phyloP scores from a whole-genome alignment of 2,888 invertebrate genomes.

The Drosophila nr. perissopoda region DNA sequence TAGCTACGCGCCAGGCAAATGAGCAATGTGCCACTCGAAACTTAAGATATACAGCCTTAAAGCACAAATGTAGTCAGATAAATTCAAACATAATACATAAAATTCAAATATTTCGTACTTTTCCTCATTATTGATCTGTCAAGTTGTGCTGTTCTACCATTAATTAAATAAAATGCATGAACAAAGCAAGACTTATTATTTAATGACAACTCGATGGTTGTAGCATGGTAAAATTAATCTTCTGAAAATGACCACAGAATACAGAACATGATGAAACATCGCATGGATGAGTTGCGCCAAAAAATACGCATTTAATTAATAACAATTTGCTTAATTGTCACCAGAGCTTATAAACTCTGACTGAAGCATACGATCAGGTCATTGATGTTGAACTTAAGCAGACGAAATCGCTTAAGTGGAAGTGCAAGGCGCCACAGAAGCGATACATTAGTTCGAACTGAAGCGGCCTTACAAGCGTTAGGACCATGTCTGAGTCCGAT shows the following conservation, averaged over 20 bases:
- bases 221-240: background rate
- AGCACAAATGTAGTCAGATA: background rate
- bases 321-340: background rate
- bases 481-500: constrained; percentile 7
- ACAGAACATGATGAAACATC: background rate
- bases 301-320: background rate
- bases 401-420: constrained; percentile 1
- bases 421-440: constrained; percentile 23
- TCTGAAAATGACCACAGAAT: background rate
- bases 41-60: constrained; percentile 11
- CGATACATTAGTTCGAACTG: constrained; percentile 52
- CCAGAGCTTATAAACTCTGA: background rate
- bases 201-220: background rate
- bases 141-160: background rate
- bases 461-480: constrained; percentile 33
- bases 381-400: constrained; percentile 1
- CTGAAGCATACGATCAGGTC: constrained; percentile 1
- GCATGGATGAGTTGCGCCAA: background rate
- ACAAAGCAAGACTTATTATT: background rate
- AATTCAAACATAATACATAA: background rate
- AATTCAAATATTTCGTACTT: no score
- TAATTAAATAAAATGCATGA: background rate
- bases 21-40: constrained; percentile 31
- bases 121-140: background rate
- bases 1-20: constrained; percentile 32